Evolutionary conservation across 2,113 vertebrate genomes (phyloP).

Genomic region (Callionymus lyra): DNA sequence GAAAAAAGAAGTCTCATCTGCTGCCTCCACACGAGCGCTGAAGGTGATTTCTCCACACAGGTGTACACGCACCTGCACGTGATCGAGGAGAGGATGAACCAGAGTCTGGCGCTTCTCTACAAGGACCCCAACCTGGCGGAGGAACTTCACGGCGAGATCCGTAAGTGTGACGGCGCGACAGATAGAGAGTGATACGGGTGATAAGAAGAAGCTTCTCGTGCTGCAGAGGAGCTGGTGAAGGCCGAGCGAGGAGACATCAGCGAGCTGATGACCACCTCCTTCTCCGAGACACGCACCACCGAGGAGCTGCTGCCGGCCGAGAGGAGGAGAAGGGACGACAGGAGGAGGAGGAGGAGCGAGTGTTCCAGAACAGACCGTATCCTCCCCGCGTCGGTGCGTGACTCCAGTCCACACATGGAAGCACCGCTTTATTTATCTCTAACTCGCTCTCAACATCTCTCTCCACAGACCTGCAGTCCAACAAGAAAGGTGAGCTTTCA

Average conservation of each 20-base stretch:
- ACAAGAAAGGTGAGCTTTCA: constrained; percentile 68
- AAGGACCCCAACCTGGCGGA: constrained; percentile 75
- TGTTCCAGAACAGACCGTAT: constrained; percentile 69
- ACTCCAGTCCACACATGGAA: too few relatives aligned
- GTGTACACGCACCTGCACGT: constrained; percentile 86
- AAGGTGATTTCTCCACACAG: constrained; percentile 44
- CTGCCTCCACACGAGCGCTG: not conserved
- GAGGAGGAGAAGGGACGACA: constrained; percentile 73
- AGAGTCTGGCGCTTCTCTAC: constrained; percentile 80
- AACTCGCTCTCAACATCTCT: constrained; percentile 4
- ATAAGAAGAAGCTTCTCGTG: too few relatives aligned
- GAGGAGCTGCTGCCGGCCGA: constrained; percentile 74
- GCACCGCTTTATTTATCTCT: not conserved
- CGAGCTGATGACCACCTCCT: constrained; percentile 76
- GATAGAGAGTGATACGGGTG: too few relatives aligned
- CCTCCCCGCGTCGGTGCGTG: constrained; percentile 60
- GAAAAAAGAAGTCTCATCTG: not conserved
- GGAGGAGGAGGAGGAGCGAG: constrained; percentile 69
- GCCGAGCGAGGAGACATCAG: constrained; percentile 72
- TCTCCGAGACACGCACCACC: constrained; percentile 74
- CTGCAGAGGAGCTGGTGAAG: constrained; percentile 69
- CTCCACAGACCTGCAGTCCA: constrained; percentile 61
- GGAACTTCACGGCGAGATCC: constrained; percentile 76
- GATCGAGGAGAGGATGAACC: constrained; percentile 87
- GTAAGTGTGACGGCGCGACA: constrained; percentile 40